These are phyloP conservation scores for Stenolophus ochropezus DNA, from an alignment of 2,888 invertebrate genomes.

Conservation along the genomic window DNA sequence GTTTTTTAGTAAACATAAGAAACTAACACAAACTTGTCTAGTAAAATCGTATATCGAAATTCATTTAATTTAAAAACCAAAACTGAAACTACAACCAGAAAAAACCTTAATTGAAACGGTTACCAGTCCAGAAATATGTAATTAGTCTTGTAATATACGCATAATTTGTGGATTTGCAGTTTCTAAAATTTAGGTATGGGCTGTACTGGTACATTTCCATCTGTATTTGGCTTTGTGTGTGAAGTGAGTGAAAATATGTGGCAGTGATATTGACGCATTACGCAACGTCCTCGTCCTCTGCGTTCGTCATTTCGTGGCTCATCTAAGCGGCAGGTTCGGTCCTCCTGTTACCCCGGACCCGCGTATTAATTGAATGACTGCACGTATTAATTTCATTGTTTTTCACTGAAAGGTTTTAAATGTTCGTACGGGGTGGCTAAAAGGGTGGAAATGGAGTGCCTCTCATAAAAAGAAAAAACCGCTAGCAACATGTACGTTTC, in stretches of 20 bases:
- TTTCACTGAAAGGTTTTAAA: slow-evolving; percentile 56
- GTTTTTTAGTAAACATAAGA: no score
- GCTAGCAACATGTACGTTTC: not conserved
- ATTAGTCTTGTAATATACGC: no score
- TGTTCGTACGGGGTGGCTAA: slow-evolving; percentile 37
- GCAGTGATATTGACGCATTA: slow-evolving; percentile 21
- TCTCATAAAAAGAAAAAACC: not conserved
- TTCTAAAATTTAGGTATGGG: not conserved
- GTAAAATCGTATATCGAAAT: no score
- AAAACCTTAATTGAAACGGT: no score
- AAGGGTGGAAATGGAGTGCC: not conserved
- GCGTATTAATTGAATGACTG: slow-evolving; percentile 54
- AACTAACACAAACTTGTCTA: no score
- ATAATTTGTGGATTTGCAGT: no score
- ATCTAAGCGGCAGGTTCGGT: slow-evolving; percentile 20
- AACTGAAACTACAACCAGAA: no score
- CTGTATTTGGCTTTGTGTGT: slow-evolving; percentile 20
- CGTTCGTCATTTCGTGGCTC: slow-evolving; percentile 43
- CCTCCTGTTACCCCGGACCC: slow-evolving; percentile 14
- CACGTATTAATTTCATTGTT: slow-evolving; percentile 57
- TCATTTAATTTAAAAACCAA: no score
- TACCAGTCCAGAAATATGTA: no score
- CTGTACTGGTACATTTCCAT: not conserved
- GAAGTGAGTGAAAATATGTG: slow-evolving; percentile 37
- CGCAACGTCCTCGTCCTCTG: slow-evolving; percentile 12